Evolutionary conservation across 2,888 invertebrate genomes (phyloP), one percentile per base, ranked within the genome.

Genomic region (Harpalus rufipes): DNA sequence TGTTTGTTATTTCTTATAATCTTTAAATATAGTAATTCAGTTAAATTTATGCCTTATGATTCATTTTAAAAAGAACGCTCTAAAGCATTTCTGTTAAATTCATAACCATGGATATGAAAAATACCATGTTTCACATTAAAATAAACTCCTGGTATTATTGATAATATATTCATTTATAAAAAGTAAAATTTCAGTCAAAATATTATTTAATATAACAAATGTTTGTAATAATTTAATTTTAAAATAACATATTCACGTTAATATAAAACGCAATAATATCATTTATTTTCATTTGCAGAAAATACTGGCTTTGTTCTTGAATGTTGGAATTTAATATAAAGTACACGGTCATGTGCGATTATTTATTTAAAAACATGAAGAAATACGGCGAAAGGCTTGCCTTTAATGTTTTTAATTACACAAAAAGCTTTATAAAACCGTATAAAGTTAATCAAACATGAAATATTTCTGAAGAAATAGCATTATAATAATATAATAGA

Each of bases 351-450:
- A 68, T 68, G 12, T 68, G 68, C 68, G 14, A 68, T 68, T 68
- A 68, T 68, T 68, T 68, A 68, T 63, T 25, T 25, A 21, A 16
- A 39, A 68, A 39, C 39, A 14, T n/a, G n/a, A 68, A 68, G 68
- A 39, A 63, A 63, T 63, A 63, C 16, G 4, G n/a, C 5, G 59
- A 59, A n/a, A 68, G 39, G 39, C 39, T 68, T 39, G 68, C 68
- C 39, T 68, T 68, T 68, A 68, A 68, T 68, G 68, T 68, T 68
- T 63, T 68, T 68, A 68, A 68, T 68, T 68, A 68, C 14, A 68
- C 68, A 68, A 68, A 68, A 68, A 68, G 68, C 41, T 68, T 68
- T 68, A 41, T 39, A 68, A 68, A 68, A 68, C 25, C 39, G 39
- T 68, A 68, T 68, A 68, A 68, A 68, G 39, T 68, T 68, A 68